Base-by-base conservation (phyloP, 2,113 vertebrate species). In the Sturnira hondurensis region DNA sequence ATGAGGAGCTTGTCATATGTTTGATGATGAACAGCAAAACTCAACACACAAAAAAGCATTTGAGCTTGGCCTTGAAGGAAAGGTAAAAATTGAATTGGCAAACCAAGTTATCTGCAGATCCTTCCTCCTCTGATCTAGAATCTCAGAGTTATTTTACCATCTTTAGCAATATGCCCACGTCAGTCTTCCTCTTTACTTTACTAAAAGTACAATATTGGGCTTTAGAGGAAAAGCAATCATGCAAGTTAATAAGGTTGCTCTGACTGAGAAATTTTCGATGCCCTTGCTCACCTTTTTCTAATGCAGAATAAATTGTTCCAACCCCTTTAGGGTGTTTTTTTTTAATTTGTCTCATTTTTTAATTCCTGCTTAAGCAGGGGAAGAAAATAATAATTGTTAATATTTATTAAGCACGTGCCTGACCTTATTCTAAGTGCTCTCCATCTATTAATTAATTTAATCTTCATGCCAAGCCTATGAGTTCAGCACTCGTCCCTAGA, bases 301-400 rank as follows among this genome's bases (percentile, higher is more conserved):
- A 82, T 14, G 22, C 8, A 85, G 61, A 85, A 85, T 78, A 86
- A 93, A 92, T 92, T 56, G 33, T 43, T 93, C 85, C 22, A 77
- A 52, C 82, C 20, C 36, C 36, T 33, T 77, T 52, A n/a, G 56
- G 15, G 12, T 89, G 7, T 54, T 63, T 92, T 63, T 92, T 89
- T 84, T 89, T 84, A n/a, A 68, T 68, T 81, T 85, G 43, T 36
- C 10, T 93, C 17, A 47, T 61, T 73, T 89, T 86, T 88, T 77
- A 76, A 50, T 73, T 93, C 36, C 24, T 52, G 22, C 16, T 56
- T 90, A 63, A 95, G 28, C 15, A 47, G 43, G 5, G 80, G n/a
- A 88, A 20, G 13, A 95, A 94, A 93, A 90, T 80, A 88, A 56
- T 78, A 90, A 81, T 61, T 77, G 28, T 31, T 81, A 56, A 82